These are phyloP conservation scores for Oxyteleia sp. DNA, from an alignment of 2,888 invertebrate genomes.

Conservation along the genomic window DNA sequence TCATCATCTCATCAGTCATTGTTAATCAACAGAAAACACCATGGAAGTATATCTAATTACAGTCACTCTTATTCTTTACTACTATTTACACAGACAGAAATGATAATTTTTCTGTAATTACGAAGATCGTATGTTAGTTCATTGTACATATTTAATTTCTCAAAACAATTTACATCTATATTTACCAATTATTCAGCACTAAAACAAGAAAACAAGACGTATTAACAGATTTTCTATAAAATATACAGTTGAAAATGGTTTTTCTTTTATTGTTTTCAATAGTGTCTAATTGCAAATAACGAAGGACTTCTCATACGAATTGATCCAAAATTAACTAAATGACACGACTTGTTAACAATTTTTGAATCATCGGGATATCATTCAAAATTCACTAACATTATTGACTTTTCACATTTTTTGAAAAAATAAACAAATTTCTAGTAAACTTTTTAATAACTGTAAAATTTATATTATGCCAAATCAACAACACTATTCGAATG, in stretches of 20 bases:
- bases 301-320: too few relatives aligned
- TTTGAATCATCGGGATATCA: too few relatives aligned
- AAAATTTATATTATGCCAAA: background rate
- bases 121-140: slow-evolving; percentile 6
- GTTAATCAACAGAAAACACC: slow-evolving; percentile 65
- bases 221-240: slow-evolving; percentile 40
- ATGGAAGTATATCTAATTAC: slow-evolving; percentile 50
- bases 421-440: too few relatives aligned
- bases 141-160: slow-evolving; percentile 28
- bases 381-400: too few relatives aligned
- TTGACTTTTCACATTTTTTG: too few relatives aligned
- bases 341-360: too few relatives aligned
- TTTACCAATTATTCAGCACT: slow-evolving; percentile 3
- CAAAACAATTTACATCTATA: slow-evolving; percentile 6
- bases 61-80: slow-evolving; percentile 41
- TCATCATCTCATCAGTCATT: slow-evolving; percentile 58
- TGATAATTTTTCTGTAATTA: background rate
- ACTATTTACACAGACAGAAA: slow-evolving; percentile 54
- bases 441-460: too few relatives aligned
- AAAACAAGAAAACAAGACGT: slow-evolving; percentile 21
- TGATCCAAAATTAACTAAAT: background rate
- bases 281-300: too few relatives aligned
- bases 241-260: slow-evolving; percentile 28
- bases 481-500: background rate
- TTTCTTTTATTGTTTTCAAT: background rate